Percentiles rank a stretch among this genome's conserved stretches.
Conservation (phyloP, 2,113 vertebrate genomes). For the Malurus melanocephalus region DNA sequence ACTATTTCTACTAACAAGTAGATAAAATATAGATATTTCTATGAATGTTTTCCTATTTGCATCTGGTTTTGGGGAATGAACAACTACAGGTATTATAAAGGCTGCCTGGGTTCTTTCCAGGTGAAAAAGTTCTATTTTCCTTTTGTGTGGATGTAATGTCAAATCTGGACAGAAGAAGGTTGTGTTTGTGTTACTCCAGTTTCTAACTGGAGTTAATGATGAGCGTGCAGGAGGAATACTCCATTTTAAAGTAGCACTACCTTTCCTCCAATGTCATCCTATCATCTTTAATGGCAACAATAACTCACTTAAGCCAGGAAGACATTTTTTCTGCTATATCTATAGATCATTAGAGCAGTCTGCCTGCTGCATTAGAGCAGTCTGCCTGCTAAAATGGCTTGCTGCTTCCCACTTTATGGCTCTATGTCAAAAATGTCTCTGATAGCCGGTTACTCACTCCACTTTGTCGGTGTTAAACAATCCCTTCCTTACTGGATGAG, state of each 20-base stretch:
- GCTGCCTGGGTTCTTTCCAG: not conserved
- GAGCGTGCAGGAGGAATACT: conserved; percentile 2
- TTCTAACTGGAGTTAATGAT: conserved; percentile 34
- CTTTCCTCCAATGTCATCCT: conserved; percentile 50
- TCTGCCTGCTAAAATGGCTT: conserved; percentile 50
- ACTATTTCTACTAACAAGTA: not conserved
- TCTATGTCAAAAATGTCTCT: conserved; percentile 66
- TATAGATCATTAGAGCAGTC: conserved; percentile 67
- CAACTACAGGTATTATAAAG: not conserved
- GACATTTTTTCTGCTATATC: conserved; percentile 66
- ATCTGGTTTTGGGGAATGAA: not conserved
- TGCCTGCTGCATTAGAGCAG: conserved; percentile 46
- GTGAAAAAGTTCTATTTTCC: not conserved
- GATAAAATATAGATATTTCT: not conserved
- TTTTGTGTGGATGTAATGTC: not conserved
- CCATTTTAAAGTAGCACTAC: conserved; percentile 50
- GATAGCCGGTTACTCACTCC: conserved; percentile 54
- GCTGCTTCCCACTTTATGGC: conserved; percentile 44
- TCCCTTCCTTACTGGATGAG: conserved; percentile 42
- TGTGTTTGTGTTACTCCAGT: conserved; percentile 11
- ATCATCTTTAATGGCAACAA: conserved; percentile 64
- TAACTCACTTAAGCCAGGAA: conserved; percentile 67
- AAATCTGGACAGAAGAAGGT: not conserved
- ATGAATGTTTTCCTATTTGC: not conserved
- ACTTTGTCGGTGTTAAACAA: conserved; percentile 59